Percentiles rank a stretch among this genome's conserved stretches.
Conservation (phyloP, 2,888 invertebrate genomes). For the Watsonalla binaria region DNA sequence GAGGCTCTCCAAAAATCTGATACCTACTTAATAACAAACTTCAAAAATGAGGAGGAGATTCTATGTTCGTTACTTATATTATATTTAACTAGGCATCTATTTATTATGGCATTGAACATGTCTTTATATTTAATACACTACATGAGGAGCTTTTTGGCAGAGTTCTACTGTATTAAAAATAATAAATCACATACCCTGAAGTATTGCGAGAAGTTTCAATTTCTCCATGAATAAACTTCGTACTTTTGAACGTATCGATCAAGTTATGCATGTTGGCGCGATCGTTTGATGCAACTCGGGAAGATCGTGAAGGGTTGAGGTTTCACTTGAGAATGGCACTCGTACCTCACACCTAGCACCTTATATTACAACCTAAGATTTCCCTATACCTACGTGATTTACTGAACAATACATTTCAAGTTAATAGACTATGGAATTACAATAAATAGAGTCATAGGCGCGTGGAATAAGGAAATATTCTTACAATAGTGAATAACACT, state of each 20-base stretch:
- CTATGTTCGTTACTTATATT: no score
- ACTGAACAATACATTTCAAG: background rate
- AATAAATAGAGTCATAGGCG: conserved; percentile 4
- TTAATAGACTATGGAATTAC: background rate
- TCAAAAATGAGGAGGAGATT: no score
- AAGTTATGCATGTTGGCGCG: conserved; percentile 7
- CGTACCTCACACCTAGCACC: background rate
- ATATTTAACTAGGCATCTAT: no score
- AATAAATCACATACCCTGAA: background rate
- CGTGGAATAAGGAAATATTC: background rate
- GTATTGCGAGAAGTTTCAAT: background rate
- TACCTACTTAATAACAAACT: no score
- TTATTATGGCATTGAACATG: no score
- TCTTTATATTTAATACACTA: no score
- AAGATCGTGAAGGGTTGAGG: background rate
- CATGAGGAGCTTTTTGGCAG: no score
- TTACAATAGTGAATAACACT: background rate
- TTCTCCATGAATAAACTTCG: background rate
- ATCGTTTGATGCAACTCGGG: background rate
- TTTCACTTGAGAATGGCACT: background rate
- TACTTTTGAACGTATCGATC: background rate
- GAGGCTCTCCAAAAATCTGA: no score
- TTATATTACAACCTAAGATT: background rate
- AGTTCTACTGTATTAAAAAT: background rate
- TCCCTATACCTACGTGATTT: background rate